Evolutionary conservation across 2,113 vertebrate species (phyloP), one percentile per base, ranked within the genome.

Genomic region (Nibea albiflora): DNA sequence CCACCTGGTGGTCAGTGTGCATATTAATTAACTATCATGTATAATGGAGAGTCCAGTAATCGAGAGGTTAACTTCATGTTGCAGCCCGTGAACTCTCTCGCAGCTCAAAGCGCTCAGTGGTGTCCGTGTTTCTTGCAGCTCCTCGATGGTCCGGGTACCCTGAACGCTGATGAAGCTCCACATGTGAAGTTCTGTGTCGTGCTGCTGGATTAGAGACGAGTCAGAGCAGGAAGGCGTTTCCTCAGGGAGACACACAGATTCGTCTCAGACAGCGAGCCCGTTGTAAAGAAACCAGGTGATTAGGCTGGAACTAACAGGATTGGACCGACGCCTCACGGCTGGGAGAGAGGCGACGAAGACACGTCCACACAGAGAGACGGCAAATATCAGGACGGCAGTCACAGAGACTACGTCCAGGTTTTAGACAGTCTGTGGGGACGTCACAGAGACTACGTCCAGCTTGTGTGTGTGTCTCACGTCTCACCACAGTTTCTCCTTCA

Each of bases 261-360:
- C 9, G 72, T 53, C 50, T 57, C 47, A 14, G 80, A 73, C 80
- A 67, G 68, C 12, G 20, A 46, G 22, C 11, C 44, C 17, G 57
- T 70, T 89, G 82, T 76, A 12, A 66, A 83, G 79, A 49, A 76
- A 85, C 68, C 86, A 85, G 81, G 86, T 90, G 84, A 87, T 88
- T 83, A 87, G 47, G 56, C 63, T 78, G 84, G 89, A 90, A 89
- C 87, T 83, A 85, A 89, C 66, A 65, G 81, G 84, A 89, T 90
- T 53, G 31, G 58, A 52, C 19, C 54, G 82, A 44, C 70, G 75
- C 58, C n/a, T 67, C 42, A 42, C 57, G 77, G 57, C 75, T 53
- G 67, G 44, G 72, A 76, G 24, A 71, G 47, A 24, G 52, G 67
- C 11, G 60, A n/a, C n/a, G n/a, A n/a, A n/a, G 20, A 67, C 9